Percentiles rank a stretch among this genome's conserved stretches.
Evolutionary conservation across 2,888 invertebrate species (phyloP).

Genomic region (Trichogramma dendrolimi): DNA sequence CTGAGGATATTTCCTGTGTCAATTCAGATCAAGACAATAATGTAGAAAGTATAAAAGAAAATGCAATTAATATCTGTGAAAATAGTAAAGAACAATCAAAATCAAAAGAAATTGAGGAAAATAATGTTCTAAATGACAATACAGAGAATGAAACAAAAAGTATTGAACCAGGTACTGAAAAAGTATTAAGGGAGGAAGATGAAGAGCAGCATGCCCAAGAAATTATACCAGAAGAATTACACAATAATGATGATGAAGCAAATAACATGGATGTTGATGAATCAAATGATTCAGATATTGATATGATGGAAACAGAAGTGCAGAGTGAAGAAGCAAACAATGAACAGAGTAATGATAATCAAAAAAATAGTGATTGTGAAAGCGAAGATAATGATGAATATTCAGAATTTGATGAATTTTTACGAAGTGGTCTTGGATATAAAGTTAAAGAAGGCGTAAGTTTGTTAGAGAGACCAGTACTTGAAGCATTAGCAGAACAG

Average conservation of each 20-base stretch:
- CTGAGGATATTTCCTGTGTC: conserved; percentile 16
- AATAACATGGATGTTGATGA: conserved; percentile 12
- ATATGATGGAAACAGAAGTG: conserved; percentile 31
- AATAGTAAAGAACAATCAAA: not conserved
- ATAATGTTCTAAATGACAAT: not conserved
- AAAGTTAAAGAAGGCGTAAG: conserved; percentile 44
- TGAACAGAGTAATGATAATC: conserved; percentile 22
- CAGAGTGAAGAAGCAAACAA: conserved; percentile 24
- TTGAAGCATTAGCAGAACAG: conserved; percentile 47
- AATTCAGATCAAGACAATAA: conserved; percentile 12
- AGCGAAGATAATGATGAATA: conserved; percentile 22
- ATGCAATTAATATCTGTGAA: not conserved
- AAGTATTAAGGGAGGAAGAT: conserved; percentile 37
- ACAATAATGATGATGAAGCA: conserved; percentile 12
- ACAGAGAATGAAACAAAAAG: not conserved
- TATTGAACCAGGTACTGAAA: conserved; percentile 20
- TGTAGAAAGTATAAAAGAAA: not conserved
- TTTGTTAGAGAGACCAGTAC: conserved; percentile 46
- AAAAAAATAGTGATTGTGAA: conserved; percentile 28
- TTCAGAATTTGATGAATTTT: conserved; percentile 8
- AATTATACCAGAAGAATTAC: not conserved
- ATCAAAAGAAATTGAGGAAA: not conserved
- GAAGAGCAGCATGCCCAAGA: conserved; percentile 21
- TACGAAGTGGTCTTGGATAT: conserved; percentile 35
- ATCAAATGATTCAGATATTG: conserved; percentile 38